Evolutionary conservation across 1,140 invertebrate genomes (phyloP), one percentile per base, ranked within the genome.

Genomic region (Babylonia areolata): DNA sequence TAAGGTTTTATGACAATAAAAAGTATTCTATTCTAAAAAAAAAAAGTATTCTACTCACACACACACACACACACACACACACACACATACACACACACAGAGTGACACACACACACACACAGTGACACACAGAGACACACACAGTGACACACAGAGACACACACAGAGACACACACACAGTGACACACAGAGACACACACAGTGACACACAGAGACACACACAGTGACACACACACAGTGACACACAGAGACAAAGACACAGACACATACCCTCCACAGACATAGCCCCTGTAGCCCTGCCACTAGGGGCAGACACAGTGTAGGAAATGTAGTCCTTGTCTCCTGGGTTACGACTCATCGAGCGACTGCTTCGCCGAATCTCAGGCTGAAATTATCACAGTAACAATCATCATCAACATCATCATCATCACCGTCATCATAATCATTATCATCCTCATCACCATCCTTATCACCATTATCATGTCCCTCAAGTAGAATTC

Each of bases 271-370:
- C 93, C 82, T 93, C 93, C 33, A 90, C 87, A 51, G 92, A 93
- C 80, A 93, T 89, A 69, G 90, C 88, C 28, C 90, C 92, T 31
- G 93, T 93, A 15, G 90, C 92, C 35, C 92, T 81, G 33, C 92
- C 92, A 90, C 93, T 93, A 0, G 91, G 93, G 0, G 92, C 92
- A 3, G 93, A 93, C 51, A 93, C 90, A 31, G 93, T 93, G 85
- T 93, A 93, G 0, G 92, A 93, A 20, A 93, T 92, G 87, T 91
- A 93, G 82, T 93, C 92, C 78, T 90, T 90, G n/a, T 92, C 91
- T 37, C 64, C 82, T 35, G 58, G 75, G 39, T 75, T 71, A 17
- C 82, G 54, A 31, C 83, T 85, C 40, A 69, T 86, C 3, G 40
- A 35, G 79, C 88, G 86, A n/a, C 80, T 77, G 81, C 89, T 88